phyloP scores from a whole-genome alignment of 2,113 vertebrate genomes.

The Trematomus loennbergii region DNA sequence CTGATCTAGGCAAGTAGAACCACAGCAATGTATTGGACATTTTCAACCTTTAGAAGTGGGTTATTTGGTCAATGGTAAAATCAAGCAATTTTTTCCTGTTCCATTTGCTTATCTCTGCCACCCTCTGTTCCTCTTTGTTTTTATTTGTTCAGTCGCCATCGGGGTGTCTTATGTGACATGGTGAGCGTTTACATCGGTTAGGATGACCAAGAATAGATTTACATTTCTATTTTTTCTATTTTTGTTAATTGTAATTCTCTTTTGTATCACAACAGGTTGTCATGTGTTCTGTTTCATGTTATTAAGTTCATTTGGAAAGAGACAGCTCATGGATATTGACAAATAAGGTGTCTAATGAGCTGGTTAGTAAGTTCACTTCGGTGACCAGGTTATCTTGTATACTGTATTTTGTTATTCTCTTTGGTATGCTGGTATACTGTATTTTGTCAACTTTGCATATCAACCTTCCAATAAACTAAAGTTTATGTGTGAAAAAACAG shows the following conservation, averaged over 20 bases:
- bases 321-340: neutral
- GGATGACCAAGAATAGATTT: neutral
- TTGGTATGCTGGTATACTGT: neutral
- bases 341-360: neutral
- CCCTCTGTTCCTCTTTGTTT: neutral
- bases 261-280: neutral
- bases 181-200: neutral
- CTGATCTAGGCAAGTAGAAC: neutral
- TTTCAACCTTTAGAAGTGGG: slow-evolving; percentile 21
- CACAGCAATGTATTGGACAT: neutral
- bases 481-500: neutral
- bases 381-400: neutral
- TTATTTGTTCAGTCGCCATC: neutral
- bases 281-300: neutral
- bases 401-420: slow-evolving; percentile 1
- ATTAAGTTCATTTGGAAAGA: neutral
- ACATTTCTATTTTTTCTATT: neutral
- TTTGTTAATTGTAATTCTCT: neutral
- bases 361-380: neutral
- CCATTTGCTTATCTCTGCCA: neutral
- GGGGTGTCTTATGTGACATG: neutral
- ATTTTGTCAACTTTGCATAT: neutral
- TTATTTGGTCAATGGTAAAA: neutral
- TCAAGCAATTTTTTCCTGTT: no score
- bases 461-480: neutral